Evolutionary conservation across 2,888 invertebrate species (phyloP), one percentile per base, ranked within the genome.

Genomic region (Platynereis dumerilii): DNA sequence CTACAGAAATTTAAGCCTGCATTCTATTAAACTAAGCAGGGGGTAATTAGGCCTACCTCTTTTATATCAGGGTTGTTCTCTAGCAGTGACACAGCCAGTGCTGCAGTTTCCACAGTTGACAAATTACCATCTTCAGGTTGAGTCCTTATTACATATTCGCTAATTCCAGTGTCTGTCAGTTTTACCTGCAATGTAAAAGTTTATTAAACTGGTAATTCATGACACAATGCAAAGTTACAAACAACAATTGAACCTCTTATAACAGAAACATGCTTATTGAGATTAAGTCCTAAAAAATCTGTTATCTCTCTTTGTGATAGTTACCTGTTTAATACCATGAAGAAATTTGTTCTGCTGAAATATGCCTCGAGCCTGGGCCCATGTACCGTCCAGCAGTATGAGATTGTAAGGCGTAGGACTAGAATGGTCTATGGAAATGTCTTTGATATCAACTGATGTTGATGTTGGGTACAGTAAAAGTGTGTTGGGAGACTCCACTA

Each of bases 331-430:
- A 66, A 95, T 84, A 61, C 86, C 86, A 75, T 91, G 91, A 58
- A 96, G 86, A 67, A 89, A 86, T 17, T 90, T 88, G 81, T 93
- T 94, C 69, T 92, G 90, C 58, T 91, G 89, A 85, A 92, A 96
- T 69, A 96, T 93, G 15, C 93, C 92, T 84, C 93, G 94, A 1
- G 96, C 95, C 84, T 96, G 96, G 0, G 94, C 92, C 96, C 96
- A 96, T 12, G 96, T 96, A 2, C 96, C 96, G 86, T 96, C 96
- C 70, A 96, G 88, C 52, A 96, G 85, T 54, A 96, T 87, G 60
- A 96, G 86, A 82, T 92, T 94, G 79, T 91, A 92, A 42, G 29
- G 24, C 5, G 27, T 59, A 15, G 53, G 55, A 57, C 26, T 17
- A 29, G 22, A 58, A 24, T 42, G 17, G 3, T 45, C 27, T 12